Evolutionary conservation across 2,888 invertebrate genomes (phyloP).

Genomic region (Autographa gamma): DNA sequence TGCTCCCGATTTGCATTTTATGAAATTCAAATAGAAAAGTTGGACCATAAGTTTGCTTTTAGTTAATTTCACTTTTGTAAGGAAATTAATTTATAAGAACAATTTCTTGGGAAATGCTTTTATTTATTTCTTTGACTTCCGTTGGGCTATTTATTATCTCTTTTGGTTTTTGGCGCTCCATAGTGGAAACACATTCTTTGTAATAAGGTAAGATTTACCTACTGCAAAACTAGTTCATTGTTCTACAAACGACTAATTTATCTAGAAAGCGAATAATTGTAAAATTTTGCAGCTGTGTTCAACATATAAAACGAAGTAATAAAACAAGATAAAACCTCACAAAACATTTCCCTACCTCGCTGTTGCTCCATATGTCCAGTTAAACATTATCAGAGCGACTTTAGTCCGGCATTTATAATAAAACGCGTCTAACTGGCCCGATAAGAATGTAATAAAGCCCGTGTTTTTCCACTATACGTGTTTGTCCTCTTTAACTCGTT

Average conservation of each 20-base stretch:
- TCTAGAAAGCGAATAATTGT: background rate
- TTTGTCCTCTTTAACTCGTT: conserved; percentile 18
- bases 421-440: background rate
- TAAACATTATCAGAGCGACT: background rate
- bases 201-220: too few species aligned
- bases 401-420: background rate
- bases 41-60: background rate
- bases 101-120: background rate
- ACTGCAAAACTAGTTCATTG: too few species aligned
- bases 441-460: background rate
- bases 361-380: background rate
- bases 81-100: background rate
- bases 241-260: background rate
- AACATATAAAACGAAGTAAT: background rate
- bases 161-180: too few species aligned
- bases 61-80: conserved; percentile 1
- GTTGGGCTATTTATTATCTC: background rate
- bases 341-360: background rate
- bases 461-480: background rate
- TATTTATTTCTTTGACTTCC: background rate
- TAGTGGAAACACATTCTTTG: too few species aligned
- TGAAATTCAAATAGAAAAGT: conserved; percentile 9
- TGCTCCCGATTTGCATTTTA: conserved; percentile 7
- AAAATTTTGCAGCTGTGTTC: background rate
- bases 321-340: background rate